phyloP scores from a whole-genome alignment of 2,113 vertebrate species.

The Copsychus sechellarum region DNA sequence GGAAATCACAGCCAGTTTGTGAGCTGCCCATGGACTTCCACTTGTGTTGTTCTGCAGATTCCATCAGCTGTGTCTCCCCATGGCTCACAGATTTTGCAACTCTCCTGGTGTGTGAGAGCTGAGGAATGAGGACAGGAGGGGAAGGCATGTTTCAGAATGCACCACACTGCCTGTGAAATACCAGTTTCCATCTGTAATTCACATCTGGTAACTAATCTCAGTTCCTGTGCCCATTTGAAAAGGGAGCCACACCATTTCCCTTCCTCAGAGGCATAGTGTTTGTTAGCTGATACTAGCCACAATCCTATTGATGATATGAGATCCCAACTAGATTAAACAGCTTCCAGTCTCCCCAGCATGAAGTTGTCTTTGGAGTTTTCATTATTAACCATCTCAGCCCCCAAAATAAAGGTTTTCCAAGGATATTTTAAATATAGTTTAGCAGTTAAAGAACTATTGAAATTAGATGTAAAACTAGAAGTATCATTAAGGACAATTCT shows the following conservation, averaged over 20 bases:
- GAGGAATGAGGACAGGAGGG: not conserved
- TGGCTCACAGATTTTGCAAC: not conserved
- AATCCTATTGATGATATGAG: not conserved
- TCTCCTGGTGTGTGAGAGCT: not conserved
- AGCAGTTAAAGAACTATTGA: not conserved
- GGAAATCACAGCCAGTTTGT: not conserved
- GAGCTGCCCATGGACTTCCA: not conserved
- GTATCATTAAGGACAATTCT: not conserved
- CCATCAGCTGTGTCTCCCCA: not conserved
- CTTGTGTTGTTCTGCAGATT: fast-evolving
- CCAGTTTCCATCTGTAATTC: not conserved
- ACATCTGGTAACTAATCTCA: not conserved
- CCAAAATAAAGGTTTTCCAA: not conserved
- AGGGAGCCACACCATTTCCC: not conserved
- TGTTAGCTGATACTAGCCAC: not conserved
- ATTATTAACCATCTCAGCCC: not conserved
- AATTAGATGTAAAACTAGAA: not conserved
- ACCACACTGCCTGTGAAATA: not conserved
- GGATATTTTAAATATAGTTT: not conserved
- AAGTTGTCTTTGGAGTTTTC: not conserved
- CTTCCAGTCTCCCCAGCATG: not conserved
- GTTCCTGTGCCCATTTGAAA: not conserved
- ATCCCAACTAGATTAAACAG: not conserved
- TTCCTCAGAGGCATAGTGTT: not conserved
- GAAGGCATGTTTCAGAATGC: not conserved